A percentile compares a stretch with the other conserved stretches of the same genome.
These are phyloP conservation scores for Valencia hispanica DNA, from an alignment of 2,797 vertebrate genomes.

Conservation along the genomic window DNA sequence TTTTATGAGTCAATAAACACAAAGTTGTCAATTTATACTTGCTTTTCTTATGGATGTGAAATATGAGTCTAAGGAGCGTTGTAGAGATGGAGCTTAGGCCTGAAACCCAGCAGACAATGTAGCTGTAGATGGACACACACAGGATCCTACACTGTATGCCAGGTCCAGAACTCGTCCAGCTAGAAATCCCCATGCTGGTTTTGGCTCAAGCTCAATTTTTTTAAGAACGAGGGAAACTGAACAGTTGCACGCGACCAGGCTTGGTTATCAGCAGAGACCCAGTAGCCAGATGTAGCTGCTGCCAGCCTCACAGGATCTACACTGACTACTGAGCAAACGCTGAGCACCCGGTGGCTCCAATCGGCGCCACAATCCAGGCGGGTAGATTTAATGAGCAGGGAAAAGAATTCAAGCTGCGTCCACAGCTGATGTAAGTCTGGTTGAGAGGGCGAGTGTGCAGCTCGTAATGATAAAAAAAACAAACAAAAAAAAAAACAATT, in stretches of 20 bases:
- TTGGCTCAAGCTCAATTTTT: no score
- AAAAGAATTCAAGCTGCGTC: constrained; percentile 12
- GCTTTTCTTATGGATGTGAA: background rate
- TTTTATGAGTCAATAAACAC: constrained; percentile 87
- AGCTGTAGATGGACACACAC: constrained; percentile 96
- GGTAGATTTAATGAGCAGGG: constrained; percentile 20
- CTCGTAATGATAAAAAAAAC: constrained; percentile 11
- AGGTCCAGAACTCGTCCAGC: constrained; percentile 85
- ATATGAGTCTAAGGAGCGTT: background rate
- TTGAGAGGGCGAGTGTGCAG: constrained; percentile 1
- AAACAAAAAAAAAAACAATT: background rate
- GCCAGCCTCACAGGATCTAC: constrained; percentile 95
- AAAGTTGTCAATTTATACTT: constrained; percentile 78
- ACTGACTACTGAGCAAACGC: constrained; percentile 98
- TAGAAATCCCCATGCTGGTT: no score
- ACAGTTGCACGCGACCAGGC: background rate
- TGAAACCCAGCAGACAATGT: constrained; percentile 99
- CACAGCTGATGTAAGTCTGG: constrained; percentile 3
- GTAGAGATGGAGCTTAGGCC: constrained; percentile 67
- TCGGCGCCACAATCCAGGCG: constrained; percentile 1
- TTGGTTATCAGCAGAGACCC: constrained; percentile 89
- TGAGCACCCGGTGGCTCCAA: constrained; percentile 56
- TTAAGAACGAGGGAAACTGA: background rate
- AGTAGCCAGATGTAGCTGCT: constrained; percentile 99
- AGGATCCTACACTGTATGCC: constrained; percentile 99